Evolutionary conservation across 2,888 invertebrate genomes (phyloP), one percentile per base, ranked within the genome.

Genomic region (Hypomecis punctinalis): DNA sequence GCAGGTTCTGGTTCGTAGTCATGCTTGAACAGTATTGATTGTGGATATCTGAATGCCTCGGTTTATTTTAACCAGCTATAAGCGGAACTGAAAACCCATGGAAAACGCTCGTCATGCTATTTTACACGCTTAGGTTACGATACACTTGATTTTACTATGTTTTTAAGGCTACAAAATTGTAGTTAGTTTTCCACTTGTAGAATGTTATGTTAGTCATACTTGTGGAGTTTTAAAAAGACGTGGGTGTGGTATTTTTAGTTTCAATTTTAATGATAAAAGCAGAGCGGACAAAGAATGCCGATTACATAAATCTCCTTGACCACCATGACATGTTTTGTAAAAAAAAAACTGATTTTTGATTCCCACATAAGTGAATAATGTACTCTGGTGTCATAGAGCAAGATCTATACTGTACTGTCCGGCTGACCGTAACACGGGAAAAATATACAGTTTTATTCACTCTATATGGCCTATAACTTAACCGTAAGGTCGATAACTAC

Each of bases 11-110:
- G 55, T 56, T 40, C 47, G 23, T 40, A 56, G 61, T 66, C 61
- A 66, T 49, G 65, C 65, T 61, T 49, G 53, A 61, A 53, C 67
- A 73, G 79, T 86, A 90, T 90, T 81, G 83, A 87, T 88, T 89
- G 78, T 69, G 72, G 73, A 79, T 81, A 79, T 82, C 71, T 77
- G 75, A 77, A 80, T 79, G 78, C 77, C 76, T 76, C 77, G 82
- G 74, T 82, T 79, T 78, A 78, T 86, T 86, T 78, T 79, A 70
- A 75, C 81, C 74, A 81, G 76, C 75, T 73, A 73, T 68, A 73
- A 74, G 75, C 78, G 75, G 71, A 68, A 70, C 78, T 75, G 76
- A 61, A 68, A 71, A 61, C 70, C 76, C 81, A 73, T 83, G 68
- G 75, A 76, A 62, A 78, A 83, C 80, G 72, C 67, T 69, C 71